A percentile compares a stretch with the other conserved stretches of the same genome.
These are phyloP conservation scores for Mobula birostris DNA, from an alignment of 2,113 vertebrate genomes.

Conservation along the genomic window DNA sequence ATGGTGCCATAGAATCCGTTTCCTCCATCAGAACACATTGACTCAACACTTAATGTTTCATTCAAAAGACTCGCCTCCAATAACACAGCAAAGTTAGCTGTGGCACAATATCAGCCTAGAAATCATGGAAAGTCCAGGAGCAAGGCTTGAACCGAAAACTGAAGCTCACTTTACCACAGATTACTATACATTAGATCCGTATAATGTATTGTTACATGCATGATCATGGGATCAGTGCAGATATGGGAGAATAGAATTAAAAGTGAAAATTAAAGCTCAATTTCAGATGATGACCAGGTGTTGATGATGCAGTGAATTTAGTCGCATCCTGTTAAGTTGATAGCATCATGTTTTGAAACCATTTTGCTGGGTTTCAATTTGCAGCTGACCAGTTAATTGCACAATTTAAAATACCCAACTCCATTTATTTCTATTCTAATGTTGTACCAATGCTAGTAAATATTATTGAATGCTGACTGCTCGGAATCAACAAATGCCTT, in stretches of 20 bases:
- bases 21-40: neutral
- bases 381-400: neutral
- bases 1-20: neutral
- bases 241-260: too few relatives aligned
- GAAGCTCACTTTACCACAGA: neutral
- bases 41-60: neutral
- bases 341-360: neutral
- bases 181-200: neutral
- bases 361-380: neutral
- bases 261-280: too few relatives aligned
- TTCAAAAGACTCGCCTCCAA: neutral
- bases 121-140: neutral
- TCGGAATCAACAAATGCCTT: neutral
- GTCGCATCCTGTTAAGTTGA: neutral
- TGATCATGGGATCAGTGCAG: neutral
- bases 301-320: neutral
- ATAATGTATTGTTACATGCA: neutral
- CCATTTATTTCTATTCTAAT: neutral
- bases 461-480: neutral
- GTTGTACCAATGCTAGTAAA: neutral
- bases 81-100: neutral
- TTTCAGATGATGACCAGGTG: neutral
- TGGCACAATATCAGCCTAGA: neutral
- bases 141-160: neutral
- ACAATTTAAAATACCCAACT: neutral